These are phyloP conservation scores for Rhadina sibilatrix DNA, from an alignment of 2,113 vertebrate genomes.

Conservation along the genomic window DNA sequence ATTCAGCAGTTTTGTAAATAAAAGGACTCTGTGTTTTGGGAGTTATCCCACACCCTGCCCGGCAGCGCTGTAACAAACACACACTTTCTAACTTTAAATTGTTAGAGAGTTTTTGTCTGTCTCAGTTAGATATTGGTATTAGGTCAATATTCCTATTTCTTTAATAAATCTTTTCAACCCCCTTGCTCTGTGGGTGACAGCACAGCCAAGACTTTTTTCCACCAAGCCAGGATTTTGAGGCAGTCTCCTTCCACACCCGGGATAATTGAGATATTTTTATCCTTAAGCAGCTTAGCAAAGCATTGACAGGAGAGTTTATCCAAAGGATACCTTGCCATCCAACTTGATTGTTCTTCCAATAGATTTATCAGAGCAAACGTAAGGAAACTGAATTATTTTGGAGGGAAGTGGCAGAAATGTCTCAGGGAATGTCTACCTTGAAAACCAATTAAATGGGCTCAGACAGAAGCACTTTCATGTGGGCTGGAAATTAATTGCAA, in stretches of 20 bases:
- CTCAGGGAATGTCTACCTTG: background rate
- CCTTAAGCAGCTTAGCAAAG: background rate
- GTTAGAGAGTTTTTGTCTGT: too few species aligned
- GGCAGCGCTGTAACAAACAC: too few species aligned
- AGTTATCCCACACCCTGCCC: too few species aligned
- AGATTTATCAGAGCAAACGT: background rate
- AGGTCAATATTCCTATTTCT: too few species aligned
- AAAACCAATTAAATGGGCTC: conserved; percentile 31
- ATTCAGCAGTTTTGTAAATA: too few species aligned
- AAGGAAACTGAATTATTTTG: background rate
- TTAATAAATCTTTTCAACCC: background rate
- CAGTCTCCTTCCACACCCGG: background rate
- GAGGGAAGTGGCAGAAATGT: background rate
- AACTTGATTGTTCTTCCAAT: background rate
- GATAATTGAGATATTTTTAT: background rate
- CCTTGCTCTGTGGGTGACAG: accelerated
- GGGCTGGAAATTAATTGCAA: conserved; percentile 37
- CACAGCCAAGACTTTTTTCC: background rate
- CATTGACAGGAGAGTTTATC: background rate
- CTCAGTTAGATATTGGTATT: too few species aligned
- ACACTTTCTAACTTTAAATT: too few species aligned
- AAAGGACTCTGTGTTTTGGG: too few species aligned
- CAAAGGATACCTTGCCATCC: background rate
- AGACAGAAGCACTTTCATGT: background rate
- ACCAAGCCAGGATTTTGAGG: accelerated